Evolutionary conservation across 2,113 vertebrate species (phyloP).

Genomic region (Microcebus griseorufus): DNA sequence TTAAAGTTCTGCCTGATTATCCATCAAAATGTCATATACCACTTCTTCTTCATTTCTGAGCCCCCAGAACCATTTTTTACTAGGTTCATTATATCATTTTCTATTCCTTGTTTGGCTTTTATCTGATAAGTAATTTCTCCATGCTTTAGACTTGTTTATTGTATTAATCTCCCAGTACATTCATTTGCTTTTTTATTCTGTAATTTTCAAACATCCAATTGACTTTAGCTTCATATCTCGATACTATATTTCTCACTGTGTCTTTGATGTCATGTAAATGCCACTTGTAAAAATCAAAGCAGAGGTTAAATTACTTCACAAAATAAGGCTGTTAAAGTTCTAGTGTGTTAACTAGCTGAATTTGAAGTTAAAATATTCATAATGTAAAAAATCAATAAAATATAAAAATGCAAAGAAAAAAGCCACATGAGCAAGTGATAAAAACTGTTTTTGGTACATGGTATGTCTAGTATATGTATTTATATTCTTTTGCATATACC

Average conservation of each 20-base stretch:
- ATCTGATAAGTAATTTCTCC: neutral
- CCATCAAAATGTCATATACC: neutral
- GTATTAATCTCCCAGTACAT: neutral
- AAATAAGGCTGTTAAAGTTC: conserved; percentile 56
- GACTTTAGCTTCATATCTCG: neutral
- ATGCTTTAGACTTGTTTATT: neutral
- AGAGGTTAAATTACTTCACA: conserved; percentile 38
- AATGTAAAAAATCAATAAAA: conserved; percentile 1
- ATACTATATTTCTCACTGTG: neutral
- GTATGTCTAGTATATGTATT: neutral
- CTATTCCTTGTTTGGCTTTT: neutral
- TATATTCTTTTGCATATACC: neutral
- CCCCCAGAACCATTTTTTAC: neutral
- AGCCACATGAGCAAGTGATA: neutral
- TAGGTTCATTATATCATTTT: neutral
- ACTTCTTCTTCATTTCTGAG: neutral
- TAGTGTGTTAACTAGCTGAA: conserved; percentile 60
- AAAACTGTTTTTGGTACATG: neutral
- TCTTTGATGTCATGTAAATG: conserved; percentile 51
- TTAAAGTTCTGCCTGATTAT: conserved; percentile 32
- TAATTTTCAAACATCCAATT: conserved; percentile 57
- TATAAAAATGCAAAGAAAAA: neutral
- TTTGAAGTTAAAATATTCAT: conserved; percentile 52
- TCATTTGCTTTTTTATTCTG: conserved; percentile 49
- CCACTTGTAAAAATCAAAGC: conserved; percentile 40